Evolutionary conservation across 2,888 invertebrate species (phyloP).

Genomic region (Drosophila prolongata): DNA sequence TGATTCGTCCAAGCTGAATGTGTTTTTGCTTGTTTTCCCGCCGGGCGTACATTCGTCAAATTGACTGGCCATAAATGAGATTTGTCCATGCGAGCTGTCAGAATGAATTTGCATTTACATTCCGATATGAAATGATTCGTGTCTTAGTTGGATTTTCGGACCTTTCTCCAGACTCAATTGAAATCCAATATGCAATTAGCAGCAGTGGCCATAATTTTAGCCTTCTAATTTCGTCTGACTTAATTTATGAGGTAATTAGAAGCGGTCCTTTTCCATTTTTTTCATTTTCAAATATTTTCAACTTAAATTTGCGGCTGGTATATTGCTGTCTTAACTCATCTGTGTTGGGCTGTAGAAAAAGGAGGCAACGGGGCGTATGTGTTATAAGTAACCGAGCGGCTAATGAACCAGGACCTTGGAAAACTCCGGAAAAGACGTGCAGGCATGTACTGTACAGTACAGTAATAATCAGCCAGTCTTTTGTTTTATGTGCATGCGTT

Average conservation of each 20-base stretch:
- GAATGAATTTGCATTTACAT: conserved; percentile 59
- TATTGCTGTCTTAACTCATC: conserved; percentile 27
- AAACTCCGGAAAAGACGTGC: conserved; percentile 33
- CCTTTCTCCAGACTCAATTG: conserved; percentile 49
- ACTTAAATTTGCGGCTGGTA: conserved; percentile 27
- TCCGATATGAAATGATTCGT: conserved; percentile 9
- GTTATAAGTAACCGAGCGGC: conserved; percentile 29
- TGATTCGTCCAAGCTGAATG: conserved; percentile 45
- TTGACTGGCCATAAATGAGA: conserved; percentile 58
- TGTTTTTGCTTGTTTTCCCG: conserved; percentile 40
- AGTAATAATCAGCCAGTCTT: conserved; percentile 64
- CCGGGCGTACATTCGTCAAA: conserved; percentile 63
- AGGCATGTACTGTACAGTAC: conserved; percentile 40
- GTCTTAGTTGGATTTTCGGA: conserved; percentile 2
- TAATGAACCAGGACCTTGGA: conserved; percentile 42
- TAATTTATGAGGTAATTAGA: conserved; percentile 72
- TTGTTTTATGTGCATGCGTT: conserved; percentile 56
- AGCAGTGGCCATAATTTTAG: conserved; percentile 40
- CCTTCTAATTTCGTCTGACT: conserved; percentile 20
- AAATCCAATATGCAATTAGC: conserved; percentile 74
- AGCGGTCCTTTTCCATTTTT: conserved; percentile 15
- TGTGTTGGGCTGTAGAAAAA: neutral
- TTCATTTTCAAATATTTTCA: conserved; percentile 21
- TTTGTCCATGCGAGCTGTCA: conserved; percentile 56
- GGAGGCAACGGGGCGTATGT: conserved; percentile 44